These are phyloP conservation scores for Chunga burmeisteri DNA, from an alignment of 2,113 vertebrate species.

Conservation along the genomic window DNA sequence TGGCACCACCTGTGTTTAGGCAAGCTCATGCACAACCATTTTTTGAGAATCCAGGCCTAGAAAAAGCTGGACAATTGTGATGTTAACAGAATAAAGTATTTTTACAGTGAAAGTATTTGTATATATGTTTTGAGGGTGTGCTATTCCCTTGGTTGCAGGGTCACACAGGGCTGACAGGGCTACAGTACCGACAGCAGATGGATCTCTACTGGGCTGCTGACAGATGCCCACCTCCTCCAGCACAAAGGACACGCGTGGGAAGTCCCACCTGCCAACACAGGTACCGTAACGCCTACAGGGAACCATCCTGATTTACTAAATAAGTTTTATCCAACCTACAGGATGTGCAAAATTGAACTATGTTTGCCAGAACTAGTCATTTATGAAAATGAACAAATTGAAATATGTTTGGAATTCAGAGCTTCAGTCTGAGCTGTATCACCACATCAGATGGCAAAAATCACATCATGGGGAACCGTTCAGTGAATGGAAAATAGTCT, in stretches of 20 bases:
- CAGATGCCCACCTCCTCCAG: rapidly evolving
- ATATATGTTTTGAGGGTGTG: neutral
- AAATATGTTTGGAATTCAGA: neutral
- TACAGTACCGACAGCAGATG: neutral
- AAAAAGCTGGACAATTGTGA: neutral
- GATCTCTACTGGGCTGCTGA: neutral
- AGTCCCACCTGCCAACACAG: conserved; percentile 27
- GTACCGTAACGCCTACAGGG: neutral
- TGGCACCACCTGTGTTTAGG: neutral
- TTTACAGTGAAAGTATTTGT: neutral
- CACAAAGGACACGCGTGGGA: neutral
- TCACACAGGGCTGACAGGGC: neutral
- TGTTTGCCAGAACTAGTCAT: conserved; percentile 10
- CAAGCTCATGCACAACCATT: neutral
- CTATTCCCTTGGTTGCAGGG: neutral
- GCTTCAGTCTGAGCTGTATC: neutral
- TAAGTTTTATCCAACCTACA: neutral
- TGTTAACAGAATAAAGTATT: neutral
- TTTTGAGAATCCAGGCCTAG: neutral
- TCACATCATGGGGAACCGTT: neutral
- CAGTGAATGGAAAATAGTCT: neutral
- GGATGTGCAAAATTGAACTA: neutral
- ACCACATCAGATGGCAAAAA: conserved; percentile 22
- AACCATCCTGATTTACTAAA: neutral
- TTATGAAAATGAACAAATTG: conserved; percentile 3